These are phyloP conservation scores for Malurus leucopterus DNA, from an alignment of 2,797 vertebrate species.

Conservation along the genomic window DNA sequence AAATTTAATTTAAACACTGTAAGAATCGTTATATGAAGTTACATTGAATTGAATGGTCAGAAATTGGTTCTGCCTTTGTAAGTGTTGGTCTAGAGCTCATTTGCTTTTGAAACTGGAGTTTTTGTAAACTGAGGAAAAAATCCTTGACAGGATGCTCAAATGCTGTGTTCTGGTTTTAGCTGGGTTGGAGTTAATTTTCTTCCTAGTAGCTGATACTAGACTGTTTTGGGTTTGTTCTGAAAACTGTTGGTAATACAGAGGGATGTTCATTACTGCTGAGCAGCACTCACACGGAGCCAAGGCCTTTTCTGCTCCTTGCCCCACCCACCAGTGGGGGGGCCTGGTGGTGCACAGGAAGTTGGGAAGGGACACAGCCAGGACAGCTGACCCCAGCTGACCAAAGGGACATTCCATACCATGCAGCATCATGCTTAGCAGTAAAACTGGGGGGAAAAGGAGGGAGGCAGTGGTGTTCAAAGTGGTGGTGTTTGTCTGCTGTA, in stretches of 20 bases:
- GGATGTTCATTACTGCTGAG: neutral
- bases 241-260: neutral
- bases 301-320: neutral
- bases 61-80: neutral
- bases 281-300: neutral
- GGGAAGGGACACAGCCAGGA: neutral
- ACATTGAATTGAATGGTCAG: neutral
- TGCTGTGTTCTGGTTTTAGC: fast-evolving
- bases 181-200: neutral
- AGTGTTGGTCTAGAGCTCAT: neutral
- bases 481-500: neutral
- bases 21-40: neutral
- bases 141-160: neutral
- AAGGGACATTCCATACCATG: neutral
- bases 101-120: neutral
- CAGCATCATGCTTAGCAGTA: neutral
- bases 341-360: neutral
- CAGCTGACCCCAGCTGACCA: neutral
- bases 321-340: too few species aligned
- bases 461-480: neutral
- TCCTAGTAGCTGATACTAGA: neutral
- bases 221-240: neutral
- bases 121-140: neutral
- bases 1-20: neutral
- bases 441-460: neutral